These are phyloP conservation scores for Cherax destructor DNA, from an alignment of 1,140 invertebrate species.

Conservation along the genomic window DNA sequence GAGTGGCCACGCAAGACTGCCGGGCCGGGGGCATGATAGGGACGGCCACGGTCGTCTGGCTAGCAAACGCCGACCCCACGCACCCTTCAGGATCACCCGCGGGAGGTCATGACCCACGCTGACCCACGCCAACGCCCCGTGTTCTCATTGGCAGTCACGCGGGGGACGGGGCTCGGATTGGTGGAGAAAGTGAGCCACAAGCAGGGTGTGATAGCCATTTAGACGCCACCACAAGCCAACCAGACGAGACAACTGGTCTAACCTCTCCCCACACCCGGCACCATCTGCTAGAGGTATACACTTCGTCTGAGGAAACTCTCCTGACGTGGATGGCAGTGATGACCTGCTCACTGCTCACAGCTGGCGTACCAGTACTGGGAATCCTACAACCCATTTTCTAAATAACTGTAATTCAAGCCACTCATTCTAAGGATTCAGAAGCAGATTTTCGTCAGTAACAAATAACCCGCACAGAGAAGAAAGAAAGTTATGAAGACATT, in stretches of 20 bases:
- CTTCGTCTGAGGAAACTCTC: no score
- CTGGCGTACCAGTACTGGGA: no score
- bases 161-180: neutral
- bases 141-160: slow-evolving; percentile 24
- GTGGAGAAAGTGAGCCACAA: neutral
- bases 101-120: slow-evolving; percentile 45
- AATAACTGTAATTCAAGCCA: no score
- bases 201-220: neutral
- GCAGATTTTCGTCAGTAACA: no score
- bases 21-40: slow-evolving; percentile 6
- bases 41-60: neutral
- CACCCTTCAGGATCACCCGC: slow-evolving; percentile 12
- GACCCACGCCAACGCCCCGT: slow-evolving; percentile 43
- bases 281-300: no score
- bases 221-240: neutral
- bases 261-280: neutral
- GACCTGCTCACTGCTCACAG: no score
- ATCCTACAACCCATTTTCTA: no score
- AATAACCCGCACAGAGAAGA: no score
- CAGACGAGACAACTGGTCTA: neutral
- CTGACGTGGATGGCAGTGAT: no score
- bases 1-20: slow-evolving; percentile 25
- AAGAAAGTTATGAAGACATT: no score
- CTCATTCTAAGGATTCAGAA: no score
- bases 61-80: slow-evolving; percentile 13